Percentiles rank a stretch among this genome's conserved stretches.
phyloP scores from a whole-genome alignment of 2,888 invertebrate genomes.

The Hypsopygia costalis region DNA sequence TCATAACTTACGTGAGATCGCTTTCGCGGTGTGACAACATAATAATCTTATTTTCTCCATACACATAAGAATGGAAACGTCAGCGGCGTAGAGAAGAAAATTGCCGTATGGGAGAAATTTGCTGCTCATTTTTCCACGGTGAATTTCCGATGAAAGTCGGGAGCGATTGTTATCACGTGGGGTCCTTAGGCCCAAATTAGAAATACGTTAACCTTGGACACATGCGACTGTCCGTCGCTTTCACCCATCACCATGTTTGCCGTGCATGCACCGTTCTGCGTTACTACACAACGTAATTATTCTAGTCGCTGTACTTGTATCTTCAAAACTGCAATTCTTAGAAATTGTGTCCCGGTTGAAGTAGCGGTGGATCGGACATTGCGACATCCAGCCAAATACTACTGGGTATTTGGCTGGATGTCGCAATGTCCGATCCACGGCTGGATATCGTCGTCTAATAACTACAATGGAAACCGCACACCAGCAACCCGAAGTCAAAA shows the following conservation, averaged over 20 bases:
- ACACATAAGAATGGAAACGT: slow-evolving; percentile 12
- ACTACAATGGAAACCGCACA: too few relatives aligned
- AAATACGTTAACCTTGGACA: slow-evolving; percentile 71
- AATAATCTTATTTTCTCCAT: slow-evolving; percentile 10
- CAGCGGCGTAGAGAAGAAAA: slow-evolving; percentile 31
- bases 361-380: too few relatives aligned
- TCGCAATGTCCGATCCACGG: too few relatives aligned
- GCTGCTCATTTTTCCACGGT: slow-evolving; percentile 53
- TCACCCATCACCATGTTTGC: slow-evolving; percentile 61
- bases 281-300: slow-evolving; percentile 52
- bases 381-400: too few relatives aligned
- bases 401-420: too few relatives aligned
- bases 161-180: slow-evolving; percentile 40
- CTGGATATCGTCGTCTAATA: too few relatives aligned
- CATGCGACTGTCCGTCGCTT: slow-evolving; percentile 64
- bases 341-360: too few relatives aligned
- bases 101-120: slow-evolving; percentile 36
- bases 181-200: slow-evolving; percentile 66
- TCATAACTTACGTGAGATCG: too few relatives aligned
- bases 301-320: slow-evolving; percentile 10
- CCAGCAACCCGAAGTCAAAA: too few relatives aligned
- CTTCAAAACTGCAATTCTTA: too few relatives aligned
- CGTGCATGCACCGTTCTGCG: slow-evolving; percentile 45
- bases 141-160: slow-evolving; percentile 67
- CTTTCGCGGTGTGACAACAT: slow-evolving; percentile 3